phyloP scores from a whole-genome alignment of 2,113 vertebrate species.

The Bos taurus region DNA sequence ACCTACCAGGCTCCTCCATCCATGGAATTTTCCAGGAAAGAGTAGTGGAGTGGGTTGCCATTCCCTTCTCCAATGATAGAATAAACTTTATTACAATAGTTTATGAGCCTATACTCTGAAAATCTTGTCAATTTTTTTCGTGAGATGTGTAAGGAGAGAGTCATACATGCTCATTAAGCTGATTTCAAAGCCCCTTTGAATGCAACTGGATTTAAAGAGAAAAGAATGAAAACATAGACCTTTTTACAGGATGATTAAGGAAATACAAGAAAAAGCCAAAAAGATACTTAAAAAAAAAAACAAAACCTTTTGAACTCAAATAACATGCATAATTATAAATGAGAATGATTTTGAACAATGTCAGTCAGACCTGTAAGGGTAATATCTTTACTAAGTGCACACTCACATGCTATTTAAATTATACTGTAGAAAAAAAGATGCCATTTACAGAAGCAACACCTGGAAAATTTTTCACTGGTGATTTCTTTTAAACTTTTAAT shows the following conservation, averaged over 20 bases:
- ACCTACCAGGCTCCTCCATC: background rate
- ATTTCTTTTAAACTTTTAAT: slow-evolving; percentile 21
- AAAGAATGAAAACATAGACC: slow-evolving; percentile 24
- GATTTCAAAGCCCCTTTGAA: background rate
- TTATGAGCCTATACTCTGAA: background rate
- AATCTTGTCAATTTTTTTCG: background rate
- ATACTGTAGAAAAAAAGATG: slow-evolving; percentile 22
- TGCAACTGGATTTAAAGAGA: slow-evolving; percentile 12
- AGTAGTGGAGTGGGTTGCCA: background rate
- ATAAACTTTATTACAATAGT: background rate
- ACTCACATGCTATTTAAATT: slow-evolving; percentile 17
- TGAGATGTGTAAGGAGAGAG: background rate
- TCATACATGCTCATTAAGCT: background rate
- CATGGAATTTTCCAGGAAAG: background rate
- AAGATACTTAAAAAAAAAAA: background rate
- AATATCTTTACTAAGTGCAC: background rate
- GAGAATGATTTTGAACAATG: background rate
- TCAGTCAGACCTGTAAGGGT: background rate
- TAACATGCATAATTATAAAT: background rate
- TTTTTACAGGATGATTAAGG: slow-evolving; percentile 21
- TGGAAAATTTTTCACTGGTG: background rate
- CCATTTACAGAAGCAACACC: background rate
- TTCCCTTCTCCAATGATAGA: background rate
- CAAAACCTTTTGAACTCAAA: background rate
- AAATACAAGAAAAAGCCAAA: background rate